A percentile compares a stretch with the other conserved stretches of the same genome.
phyloP scores from a whole-genome alignment of 1,140 invertebrate species.

The Sarcophaga peregrina region DNA sequence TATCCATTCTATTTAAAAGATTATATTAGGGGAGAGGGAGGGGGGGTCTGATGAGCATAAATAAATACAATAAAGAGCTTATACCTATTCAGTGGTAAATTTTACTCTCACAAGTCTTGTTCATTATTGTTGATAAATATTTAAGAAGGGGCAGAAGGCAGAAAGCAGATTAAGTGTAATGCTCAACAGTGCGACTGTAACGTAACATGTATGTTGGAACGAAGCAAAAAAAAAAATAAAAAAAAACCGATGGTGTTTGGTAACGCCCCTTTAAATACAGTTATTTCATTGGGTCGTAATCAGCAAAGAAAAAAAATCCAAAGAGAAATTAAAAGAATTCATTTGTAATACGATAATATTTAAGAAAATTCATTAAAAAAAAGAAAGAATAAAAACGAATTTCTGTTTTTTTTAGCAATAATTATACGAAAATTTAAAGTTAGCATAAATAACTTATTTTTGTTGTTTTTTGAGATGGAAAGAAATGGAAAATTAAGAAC shows the following conservation, averaged over 20 bases:
- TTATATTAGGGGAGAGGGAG: no score
- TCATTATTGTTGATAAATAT: neutral
- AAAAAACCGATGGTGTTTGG: constrained; percentile 55
- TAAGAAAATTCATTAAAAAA: neutral
- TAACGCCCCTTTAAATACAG: constrained; percentile 66
- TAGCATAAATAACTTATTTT: no score
- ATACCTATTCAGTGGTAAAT: no score
- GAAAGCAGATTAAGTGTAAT: neutral
- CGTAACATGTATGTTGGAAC: neutral
- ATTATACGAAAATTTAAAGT: neutral
- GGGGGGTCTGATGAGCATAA: no score
- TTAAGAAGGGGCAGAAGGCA: neutral
- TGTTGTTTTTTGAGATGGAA: no score
- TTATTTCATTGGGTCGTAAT: constrained; percentile 66
- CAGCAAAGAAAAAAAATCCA: constrained; percentile 50
- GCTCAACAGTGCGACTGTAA: constrained; percentile 12
- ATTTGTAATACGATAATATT: neutral
- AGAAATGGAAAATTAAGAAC: no score
- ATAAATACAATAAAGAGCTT: no score
- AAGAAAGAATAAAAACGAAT: neutral
- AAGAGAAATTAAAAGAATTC: neutral
- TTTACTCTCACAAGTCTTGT: neutral
- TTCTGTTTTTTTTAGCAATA: neutral
- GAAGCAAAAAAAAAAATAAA: no score
- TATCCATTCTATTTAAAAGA: no score